Evolutionary conservation across 2,888 invertebrate genomes (phyloP).

Genomic region (Phaonia tiefii): DNA sequence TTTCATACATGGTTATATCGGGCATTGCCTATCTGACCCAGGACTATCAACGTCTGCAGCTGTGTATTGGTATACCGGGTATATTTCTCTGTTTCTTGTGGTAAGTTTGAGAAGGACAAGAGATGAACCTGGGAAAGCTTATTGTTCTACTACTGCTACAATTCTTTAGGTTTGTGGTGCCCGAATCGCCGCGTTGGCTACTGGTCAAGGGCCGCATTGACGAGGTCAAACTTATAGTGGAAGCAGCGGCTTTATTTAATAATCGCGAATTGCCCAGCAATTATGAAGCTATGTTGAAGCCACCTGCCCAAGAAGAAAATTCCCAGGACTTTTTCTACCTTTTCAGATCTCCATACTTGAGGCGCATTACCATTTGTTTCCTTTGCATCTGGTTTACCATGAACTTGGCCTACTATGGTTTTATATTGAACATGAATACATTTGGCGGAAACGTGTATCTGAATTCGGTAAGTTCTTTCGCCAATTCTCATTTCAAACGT

Average conservation of each 20-base stretch:
- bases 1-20: slow-evolving; percentile 88
- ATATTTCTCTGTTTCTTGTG: slow-evolving; percentile 85
- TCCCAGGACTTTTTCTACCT: slow-evolving; percentile 84
- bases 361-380: slow-evolving; percentile 86
- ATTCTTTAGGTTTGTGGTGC: slow-evolving; percentile 85
- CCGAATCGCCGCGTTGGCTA: slow-evolving; percentile 91
- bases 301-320: slow-evolving; percentile 81
- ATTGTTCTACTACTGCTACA: background rate
- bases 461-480: slow-evolving; percentile 83
- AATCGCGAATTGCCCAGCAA: slow-evolving; percentile 84
- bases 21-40: slow-evolving; percentile 86
- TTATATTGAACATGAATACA: slow-evolving; percentile 88
- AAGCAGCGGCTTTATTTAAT: slow-evolving; percentile 86
- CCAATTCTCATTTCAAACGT: slow-evolving; percentile 12
- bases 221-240: slow-evolving; percentile 85
- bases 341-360: slow-evolving; percentile 84
- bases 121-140: background rate
- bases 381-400: slow-evolving; percentile 89
- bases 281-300: slow-evolving; percentile 85
- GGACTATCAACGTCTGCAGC: slow-evolving; percentile 87
- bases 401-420: slow-evolving; percentile 81
- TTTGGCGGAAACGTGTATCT: slow-evolving; percentile 88
- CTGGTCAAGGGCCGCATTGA: slow-evolving; percentile 87
- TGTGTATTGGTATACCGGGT: slow-evolving; percentile 88
- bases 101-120: slow-evolving; percentile 80